Base-by-base conservation (phyloP, 30 jellyfish, hydroid and myxozoan genomes). In the Aurelia aurita region DNA sequence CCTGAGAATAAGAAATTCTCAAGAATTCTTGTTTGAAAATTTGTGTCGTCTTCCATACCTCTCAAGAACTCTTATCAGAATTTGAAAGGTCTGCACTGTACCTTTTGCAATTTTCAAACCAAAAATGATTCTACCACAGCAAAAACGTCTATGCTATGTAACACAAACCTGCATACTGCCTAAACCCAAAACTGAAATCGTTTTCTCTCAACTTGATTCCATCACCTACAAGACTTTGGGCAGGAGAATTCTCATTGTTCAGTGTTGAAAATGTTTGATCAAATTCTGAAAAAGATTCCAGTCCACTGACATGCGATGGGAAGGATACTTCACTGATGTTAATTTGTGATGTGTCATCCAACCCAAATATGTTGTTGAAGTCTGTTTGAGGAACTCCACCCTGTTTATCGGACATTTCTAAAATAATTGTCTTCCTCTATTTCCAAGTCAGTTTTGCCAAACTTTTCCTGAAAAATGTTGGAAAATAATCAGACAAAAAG, bases 291-390 rank as follows among this genome's bases (percentile, higher is more conserved):
- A 92, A 92, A 13, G 97, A 87, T 63, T 82, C 98, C 66, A 92
- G 49, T 8, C 97, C 98, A 82, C 98, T 92, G 49, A 92, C 96
- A 73, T 92, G 98, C 11, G 97, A 87, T 26, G 98, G 98, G 49
- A 87, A 92, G 32, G 97, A 87, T 32, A 92, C 78, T 29, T 82
- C 95, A 82, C 97, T 92, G 20, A 80, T 32, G 78, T 82, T 68
- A 20, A 72, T 62, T n/a, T 68, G 84, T 20, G 91, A 82, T 47
- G 84, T 60, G 14, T 57, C 91, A 31, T 57, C 91, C n/a, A 82
- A 16, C 3, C 53, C 80, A 58, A 63, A 63, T 34, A 35, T 81
- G 21, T 34, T 23, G 0, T 34, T 53, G 39, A 59, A 61, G 69
- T 55, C 67, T 39, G 15, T 6, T 39, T 39, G 51, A 6, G 51